A percentile compares a stretch with the other conserved stretches of the same genome.
Conservation (phyloP, 2,113 vertebrate species). For the Toxotes jaculatrix region DNA sequence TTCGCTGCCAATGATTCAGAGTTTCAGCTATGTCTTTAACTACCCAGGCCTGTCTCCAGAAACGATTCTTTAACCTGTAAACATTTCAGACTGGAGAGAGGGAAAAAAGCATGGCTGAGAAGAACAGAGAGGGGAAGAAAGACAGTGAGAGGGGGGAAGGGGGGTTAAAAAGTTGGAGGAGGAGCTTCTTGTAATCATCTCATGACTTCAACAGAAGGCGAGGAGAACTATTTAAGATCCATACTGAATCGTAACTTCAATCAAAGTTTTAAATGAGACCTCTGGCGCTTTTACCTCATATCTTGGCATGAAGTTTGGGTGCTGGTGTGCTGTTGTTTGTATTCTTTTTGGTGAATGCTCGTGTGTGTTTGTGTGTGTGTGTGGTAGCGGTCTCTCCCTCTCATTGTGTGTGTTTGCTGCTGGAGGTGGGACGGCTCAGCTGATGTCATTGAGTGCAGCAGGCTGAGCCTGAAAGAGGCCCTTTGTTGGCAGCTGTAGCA, state of each 20-base stretch:
- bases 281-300: slow-evolving; percentile 30
- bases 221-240: slow-evolving; percentile 42
- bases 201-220: slow-evolving; percentile 59
- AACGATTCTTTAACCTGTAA: slow-evolving; percentile 73
- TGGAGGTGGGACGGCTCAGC: slow-evolving; percentile 87
- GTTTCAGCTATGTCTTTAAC: slow-evolving; percentile 50
- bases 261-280: slow-evolving; percentile 12
- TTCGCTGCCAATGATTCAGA: slow-evolving; percentile 17
- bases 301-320: slow-evolving; percentile 21
- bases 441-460: slow-evolving; percentile 92
- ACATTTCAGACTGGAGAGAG: slow-evolving; percentile 64
- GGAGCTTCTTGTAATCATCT: slow-evolving; percentile 65
- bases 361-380: slow-evolving; percentile 71
- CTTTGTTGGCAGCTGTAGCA: slow-evolving; percentile 93
- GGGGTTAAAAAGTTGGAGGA: slow-evolving; percentile 55
- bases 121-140: slow-evolving; percentile 35
- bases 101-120: slow-evolving; percentile 9
- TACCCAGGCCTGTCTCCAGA: slow-evolving; percentile 43
- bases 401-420: slow-evolving; percentile 81
- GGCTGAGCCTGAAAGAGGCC: slow-evolving; percentile 90
- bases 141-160: slow-evolving; percentile 48
- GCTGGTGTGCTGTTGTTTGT: slow-evolving; percentile 57
- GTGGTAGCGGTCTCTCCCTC: slow-evolving; percentile 59
- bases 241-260: neutral
- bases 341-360: slow-evolving; percentile 44